Evolutionary conservation across 2,888 invertebrate genomes (phyloP).

Genomic region (Rhodophaea formosa): DNA sequence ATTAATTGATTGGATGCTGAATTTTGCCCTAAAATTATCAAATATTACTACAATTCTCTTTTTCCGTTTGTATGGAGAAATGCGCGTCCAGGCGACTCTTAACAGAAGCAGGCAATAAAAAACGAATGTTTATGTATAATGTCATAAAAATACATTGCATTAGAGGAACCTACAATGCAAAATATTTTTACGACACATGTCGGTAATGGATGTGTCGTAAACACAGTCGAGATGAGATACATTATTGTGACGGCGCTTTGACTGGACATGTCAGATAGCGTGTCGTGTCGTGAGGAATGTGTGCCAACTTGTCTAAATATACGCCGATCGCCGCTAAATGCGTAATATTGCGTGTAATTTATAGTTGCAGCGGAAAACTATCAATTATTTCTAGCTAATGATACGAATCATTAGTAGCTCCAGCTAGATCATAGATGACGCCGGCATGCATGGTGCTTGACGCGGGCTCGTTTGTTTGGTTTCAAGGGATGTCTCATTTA

Average conservation of each 20-base stretch:
- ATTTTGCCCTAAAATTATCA: too few relatives aligned
- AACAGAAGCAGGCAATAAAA: too few relatives aligned
- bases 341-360: constrained; percentile 19
- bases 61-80: too few relatives aligned
- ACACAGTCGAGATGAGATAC: constrained; percentile 5
- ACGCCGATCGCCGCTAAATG: constrained; percentile 14
- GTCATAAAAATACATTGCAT: too few relatives aligned
- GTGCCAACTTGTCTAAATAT: constrained; percentile 51
- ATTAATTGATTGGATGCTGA: too few relatives aligned
- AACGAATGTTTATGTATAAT: too few relatives aligned
- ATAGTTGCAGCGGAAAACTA: constrained; percentile 27
- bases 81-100: too few relatives aligned
- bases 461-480: constrained; percentile 62
- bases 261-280: constrained; percentile 54
- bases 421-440: constrained; percentile 45
- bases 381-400: constrained; percentile 40
- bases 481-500: constrained; percentile 25
- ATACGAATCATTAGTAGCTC: constrained; percentile 41
- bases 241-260: constrained; percentile 50
- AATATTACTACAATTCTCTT: too few relatives aligned
- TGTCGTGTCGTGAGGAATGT: constrained; percentile 52
- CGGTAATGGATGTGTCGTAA: constrained; percentile 4
- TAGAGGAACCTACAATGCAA: too few relatives aligned
- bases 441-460: constrained; percentile 47
- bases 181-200: neutral